These are phyloP conservation scores for Hyposoter dolosus DNA, from an alignment of 2,888 invertebrate species.

Conservation along the genomic window DNA sequence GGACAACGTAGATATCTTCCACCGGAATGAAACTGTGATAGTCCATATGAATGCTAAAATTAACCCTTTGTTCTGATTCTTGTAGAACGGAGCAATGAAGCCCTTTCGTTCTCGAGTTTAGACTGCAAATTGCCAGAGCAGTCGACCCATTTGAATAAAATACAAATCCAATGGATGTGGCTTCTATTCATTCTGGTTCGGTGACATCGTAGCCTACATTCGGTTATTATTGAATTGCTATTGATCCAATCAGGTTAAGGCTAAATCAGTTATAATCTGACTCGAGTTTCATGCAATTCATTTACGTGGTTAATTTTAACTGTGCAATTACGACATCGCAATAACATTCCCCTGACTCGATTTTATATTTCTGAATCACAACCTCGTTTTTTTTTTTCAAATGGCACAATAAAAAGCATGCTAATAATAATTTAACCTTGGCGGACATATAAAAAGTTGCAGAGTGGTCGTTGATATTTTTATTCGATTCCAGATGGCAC, in stretches of 20 bases:
- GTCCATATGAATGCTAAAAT: conserved; percentile 28
- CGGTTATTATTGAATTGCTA: conserved; percentile 29
- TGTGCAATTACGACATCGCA: not conserved
- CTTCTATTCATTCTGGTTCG: conserved; percentile 56
- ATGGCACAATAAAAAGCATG: not conserved
- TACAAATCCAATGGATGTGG: conserved; percentile 54
- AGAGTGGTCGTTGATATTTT: not conserved
- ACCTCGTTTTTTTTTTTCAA: not conserved
- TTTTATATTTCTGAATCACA: not conserved
- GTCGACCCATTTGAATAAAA: conserved; percentile 29
- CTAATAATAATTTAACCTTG: not conserved
- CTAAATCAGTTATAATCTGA: conserved; percentile 38
- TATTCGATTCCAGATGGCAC: not conserved
- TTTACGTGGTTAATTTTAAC: not conserved
- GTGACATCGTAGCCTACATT: conserved; percentile 62
- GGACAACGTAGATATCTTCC: not conserved
- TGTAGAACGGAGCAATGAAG: conserved; percentile 29
- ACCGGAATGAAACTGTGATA: not conserved
- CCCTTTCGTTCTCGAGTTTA: conserved; percentile 22
- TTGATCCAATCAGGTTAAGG: conserved; percentile 52
- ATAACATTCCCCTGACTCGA: not conserved
- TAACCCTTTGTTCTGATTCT: conserved; percentile 25
- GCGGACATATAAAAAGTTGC: not conserved
- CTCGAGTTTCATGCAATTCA: not conserved
- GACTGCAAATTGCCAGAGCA: conserved; percentile 13